Evolutionary conservation across 2,888 invertebrate species (phyloP), one percentile per base, ranked within the genome.

Genomic region (Pollenia amentaria): DNA sequence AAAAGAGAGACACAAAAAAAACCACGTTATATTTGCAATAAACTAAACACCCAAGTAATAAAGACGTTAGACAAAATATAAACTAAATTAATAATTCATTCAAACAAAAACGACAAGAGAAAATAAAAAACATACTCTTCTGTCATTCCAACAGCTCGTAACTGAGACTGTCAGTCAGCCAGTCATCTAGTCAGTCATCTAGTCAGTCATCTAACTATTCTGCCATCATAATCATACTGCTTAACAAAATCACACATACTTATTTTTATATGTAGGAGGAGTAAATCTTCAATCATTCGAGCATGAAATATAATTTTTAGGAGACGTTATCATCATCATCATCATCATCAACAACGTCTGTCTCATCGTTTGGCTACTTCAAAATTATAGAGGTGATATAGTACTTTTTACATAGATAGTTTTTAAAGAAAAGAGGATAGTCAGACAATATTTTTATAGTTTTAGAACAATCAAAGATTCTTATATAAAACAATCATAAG

Each of bases 291-390:
- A 46, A 46, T 46, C 60, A 38, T 16, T 73, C 46, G 29, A 60
- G 72, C 29, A 57, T 60, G 46, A 73, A 57, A 73, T 46, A 29
- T 3, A 57, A 72, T 44, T 73, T 73, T 57, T 57, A 46, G n/a
- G 29, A 29, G 57, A 46, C 55, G 12, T 12, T 21, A 21, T 4
- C 55, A 55, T 55, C 55, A 21, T 55, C 18, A 57, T 57, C 0
- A 46, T 44, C 44, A 16, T 18, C 46, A 48, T 14, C 7, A 46
- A 44, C 44, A 18, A 53, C 18, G 42, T 40, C 70, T n/a, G n/a
- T n/a, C n/a, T 70, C 14, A 40, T 40, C 18, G 21, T 12, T 21
- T 44, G 55, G 4, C 16, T 53, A 53, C 9, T 16, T 42, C n/a
- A 40, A 38, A 44, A 18, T 18, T 21, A 11, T 57, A 14, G 12